Evolutionary conservation across 2,888 invertebrate genomes (phyloP), one percentile per base, ranked within the genome.

Genomic region (Phengaris alcon): DNA sequence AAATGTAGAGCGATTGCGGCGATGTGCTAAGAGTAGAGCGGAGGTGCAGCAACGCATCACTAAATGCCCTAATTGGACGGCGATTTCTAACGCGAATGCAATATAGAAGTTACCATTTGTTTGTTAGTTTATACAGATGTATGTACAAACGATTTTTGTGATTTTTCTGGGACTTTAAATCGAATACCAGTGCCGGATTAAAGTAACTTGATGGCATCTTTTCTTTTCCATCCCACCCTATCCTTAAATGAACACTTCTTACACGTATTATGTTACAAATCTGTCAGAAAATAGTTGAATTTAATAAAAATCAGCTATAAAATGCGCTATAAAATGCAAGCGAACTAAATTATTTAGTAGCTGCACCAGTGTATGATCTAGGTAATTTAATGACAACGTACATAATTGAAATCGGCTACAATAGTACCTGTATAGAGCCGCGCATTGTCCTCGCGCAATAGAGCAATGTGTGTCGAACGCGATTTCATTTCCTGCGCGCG

Each of bases 401-500:
- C 64, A 15, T 48, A 57, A 55, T 75, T 55, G 74, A 69, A 74
- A 52, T 12, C 46, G 52, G 57, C 55, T 73, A 64, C 64, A 64
- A 64, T 64, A 64, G 35, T 35, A 35, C 35, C 35, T 35, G 64
- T 44, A 64, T 12, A 64, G 73, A 68, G 76, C 75, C 74, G 77
- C 72, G 78, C 76, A 78, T 78, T 82, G 84, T 84, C 84, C 81
- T 73, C 76, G 81, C 81, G 90, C 89, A 90, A 91, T 91, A 87
- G 88, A 85, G 84, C 87, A 86, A 87, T 88, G 85, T 84, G 84
- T 86, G 89, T 88, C 88, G 88, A 88, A 88, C 88, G 90, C 91
- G 89, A 88, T 91, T 90, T 92, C 91, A 92, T 93, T 89, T 93
- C 92, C 93, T 87, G 83, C 88, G 90, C 88, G 89, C 84, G 90